Evolutionary conservation across 2,113 vertebrate genomes (phyloP).

Genomic region (Drymodes brunneopygia): DNA sequence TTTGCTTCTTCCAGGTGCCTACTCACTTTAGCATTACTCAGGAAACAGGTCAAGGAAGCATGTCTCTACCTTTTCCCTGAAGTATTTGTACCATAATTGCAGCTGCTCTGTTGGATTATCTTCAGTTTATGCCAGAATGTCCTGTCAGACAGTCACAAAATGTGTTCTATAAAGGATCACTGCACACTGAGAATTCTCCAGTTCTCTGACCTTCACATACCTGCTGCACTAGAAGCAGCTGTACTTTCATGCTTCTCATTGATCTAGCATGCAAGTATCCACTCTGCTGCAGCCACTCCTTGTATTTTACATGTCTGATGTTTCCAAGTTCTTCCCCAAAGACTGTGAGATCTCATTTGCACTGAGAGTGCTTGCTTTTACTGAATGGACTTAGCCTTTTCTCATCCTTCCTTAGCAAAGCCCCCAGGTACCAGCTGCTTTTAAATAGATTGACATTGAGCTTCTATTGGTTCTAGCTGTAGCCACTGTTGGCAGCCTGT

Average conservation of each 20-base stretch:
- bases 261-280: background rate
- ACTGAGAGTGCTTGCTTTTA: background rate
- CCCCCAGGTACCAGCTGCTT: background rate
- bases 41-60: background rate
- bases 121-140: background rate
- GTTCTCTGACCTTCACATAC: background rate
- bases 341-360: background rate
- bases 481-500: background rate
- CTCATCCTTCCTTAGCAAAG: background rate
- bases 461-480: background rate
- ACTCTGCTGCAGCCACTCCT: background rate
- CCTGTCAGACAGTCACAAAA: background rate
- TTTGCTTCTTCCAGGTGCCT: background rate
- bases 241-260: background rate
- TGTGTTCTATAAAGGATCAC: background rate
- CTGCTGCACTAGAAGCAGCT: background rate
- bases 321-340: background rate
- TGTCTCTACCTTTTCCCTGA: background rate
- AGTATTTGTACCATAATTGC: background rate
- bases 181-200: background rate
- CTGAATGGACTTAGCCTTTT: background rate
- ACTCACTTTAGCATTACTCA: background rate
- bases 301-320: fast-evolving
- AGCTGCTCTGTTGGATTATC: background rate
- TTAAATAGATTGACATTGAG: background rate